phyloP scores from a whole-genome alignment of 2,888 invertebrate species.

The Drosophila birchii region DNA sequence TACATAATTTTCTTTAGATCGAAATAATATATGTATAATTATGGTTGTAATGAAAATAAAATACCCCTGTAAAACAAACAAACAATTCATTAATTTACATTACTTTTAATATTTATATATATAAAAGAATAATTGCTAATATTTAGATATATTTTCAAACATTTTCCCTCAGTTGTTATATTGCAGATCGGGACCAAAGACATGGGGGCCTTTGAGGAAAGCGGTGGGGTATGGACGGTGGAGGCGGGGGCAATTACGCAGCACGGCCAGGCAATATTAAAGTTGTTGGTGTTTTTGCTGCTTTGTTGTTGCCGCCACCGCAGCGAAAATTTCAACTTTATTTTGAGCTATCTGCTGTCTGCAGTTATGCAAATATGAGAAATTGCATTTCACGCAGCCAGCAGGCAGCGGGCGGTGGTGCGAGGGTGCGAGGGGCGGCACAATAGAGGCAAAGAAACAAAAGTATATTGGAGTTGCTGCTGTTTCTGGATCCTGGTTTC shows the following conservation, averaged over 20 bases:
- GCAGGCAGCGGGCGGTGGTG: slow-evolving; percentile 23
- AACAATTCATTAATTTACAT: too few relatives aligned
- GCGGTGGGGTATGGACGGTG: slow-evolving; percentile 7
- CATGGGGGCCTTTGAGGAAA: neutral
- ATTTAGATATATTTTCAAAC: neutral
- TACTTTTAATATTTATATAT: neutral
- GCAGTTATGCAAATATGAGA: slow-evolving; percentile 80
- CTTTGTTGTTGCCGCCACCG: slow-evolving; percentile 51
- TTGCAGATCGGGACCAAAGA: slow-evolving; percentile 35
- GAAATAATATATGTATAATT: too few relatives aligned
- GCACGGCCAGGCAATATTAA: slow-evolving; percentile 71
- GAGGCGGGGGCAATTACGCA: slow-evolving; percentile 65
- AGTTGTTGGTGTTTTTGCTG: slow-evolving; percentile 62
- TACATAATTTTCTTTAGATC: too few relatives aligned
- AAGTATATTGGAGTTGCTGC: slow-evolving; percentile 67
- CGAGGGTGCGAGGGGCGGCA: slow-evolving; percentile 42
- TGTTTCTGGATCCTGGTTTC: slow-evolving; percentile 19
- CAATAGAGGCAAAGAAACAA: slow-evolving; percentile 73
- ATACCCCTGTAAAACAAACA: too few relatives aligned
- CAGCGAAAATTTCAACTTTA: slow-evolving; percentile 74
- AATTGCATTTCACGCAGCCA: slow-evolving; percentile 76
- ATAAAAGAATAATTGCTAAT: neutral
- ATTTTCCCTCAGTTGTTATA: slow-evolving; percentile 7
- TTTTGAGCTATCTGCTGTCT: slow-evolving; percentile 79
- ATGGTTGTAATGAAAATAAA: neutral